A percentile compares a stretch with the other conserved stretches of the same genome.
These are phyloP conservation scores for Drosophila nikananu DNA, from an alignment of 1,140 invertebrate genomes.

Conservation along the genomic window DNA sequence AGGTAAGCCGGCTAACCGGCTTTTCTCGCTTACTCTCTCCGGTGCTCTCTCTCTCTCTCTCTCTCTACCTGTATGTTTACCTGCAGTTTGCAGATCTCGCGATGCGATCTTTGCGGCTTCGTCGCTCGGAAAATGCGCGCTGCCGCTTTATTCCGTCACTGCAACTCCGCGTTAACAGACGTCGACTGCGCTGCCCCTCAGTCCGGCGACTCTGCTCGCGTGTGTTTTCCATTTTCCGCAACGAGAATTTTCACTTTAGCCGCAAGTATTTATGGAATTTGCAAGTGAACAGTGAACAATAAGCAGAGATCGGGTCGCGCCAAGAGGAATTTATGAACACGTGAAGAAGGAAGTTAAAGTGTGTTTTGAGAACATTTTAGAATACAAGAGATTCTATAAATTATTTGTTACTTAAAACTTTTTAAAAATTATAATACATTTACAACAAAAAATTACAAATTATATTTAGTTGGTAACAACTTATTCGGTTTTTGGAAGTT, in stretches of 20 bases:
- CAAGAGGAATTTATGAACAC: constrained; percentile 1
- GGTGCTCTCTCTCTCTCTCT: background rate
- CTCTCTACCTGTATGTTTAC: constrained; percentile 40
- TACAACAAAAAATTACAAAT: background rate
- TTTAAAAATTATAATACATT: background rate
- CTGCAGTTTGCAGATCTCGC: constrained; percentile 50
- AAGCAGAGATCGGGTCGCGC: constrained; percentile 10
- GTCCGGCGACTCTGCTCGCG: constrained; percentile 12
- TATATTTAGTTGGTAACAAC: too few relatives aligned
- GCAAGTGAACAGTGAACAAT: constrained; percentile 37
- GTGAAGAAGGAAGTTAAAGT: background rate
- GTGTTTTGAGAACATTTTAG: background rate
- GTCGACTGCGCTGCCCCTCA: constrained; percentile 46
- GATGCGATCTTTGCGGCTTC: constrained; percentile 50
- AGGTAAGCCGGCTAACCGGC: constrained; percentile 45
- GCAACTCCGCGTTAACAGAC: constrained; percentile 70
- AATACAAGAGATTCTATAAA: background rate
- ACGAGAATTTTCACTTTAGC: constrained; percentile 55
- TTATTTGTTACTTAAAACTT: too few relatives aligned
- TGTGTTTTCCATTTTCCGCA: constrained; percentile 35
- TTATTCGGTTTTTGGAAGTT: too few relatives aligned
- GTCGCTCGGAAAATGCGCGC: constrained; percentile 26
- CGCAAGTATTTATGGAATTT: constrained; percentile 54
- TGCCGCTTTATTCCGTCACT: constrained; percentile 57
- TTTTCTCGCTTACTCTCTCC: constrained; percentile 10